Evolutionary conservation across 2,113 vertebrate species (phyloP).

Genomic region (Phylloscopus trochiloides): DNA sequence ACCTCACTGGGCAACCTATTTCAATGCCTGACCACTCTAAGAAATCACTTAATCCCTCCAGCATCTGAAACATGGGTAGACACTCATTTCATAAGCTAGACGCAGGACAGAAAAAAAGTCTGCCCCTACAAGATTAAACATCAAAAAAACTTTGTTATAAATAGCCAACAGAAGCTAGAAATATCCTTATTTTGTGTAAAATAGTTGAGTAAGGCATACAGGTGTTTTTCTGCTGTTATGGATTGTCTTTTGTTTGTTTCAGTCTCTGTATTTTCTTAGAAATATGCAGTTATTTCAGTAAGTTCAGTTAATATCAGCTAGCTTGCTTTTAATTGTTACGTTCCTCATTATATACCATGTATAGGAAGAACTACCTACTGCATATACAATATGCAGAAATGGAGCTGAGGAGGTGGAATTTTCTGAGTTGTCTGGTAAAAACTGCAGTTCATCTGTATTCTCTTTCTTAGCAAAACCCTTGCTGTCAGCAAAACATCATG

Average conservation of each 20-base stretch:
- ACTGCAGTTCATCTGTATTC: neutral
- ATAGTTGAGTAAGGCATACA: neutral
- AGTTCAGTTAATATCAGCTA: neutral
- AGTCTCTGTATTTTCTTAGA: neutral
- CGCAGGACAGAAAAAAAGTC: neutral
- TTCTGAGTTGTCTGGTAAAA: neutral
- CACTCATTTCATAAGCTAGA: neutral
- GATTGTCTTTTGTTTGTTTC: neutral
- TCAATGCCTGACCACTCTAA: neutral
- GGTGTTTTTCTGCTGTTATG: neutral
- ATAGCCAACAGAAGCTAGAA: neutral
- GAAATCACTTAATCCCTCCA: neutral
- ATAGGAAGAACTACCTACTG: neutral
- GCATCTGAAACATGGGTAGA: neutral
- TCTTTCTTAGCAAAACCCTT: neutral
- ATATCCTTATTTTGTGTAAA: neutral
- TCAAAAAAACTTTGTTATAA: neutral
- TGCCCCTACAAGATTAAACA: neutral
- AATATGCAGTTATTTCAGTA: neutral
- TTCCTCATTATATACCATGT: fast-evolving
- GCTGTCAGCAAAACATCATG: neutral
- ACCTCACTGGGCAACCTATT: neutral
- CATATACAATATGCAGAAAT: neutral
- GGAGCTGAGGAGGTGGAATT: neutral
- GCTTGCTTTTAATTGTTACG: neutral